These are phyloP conservation scores for Peromyscus polionotus DNA, from an alignment of 2,113 vertebrate genomes.

Conservation along the genomic window DNA sequence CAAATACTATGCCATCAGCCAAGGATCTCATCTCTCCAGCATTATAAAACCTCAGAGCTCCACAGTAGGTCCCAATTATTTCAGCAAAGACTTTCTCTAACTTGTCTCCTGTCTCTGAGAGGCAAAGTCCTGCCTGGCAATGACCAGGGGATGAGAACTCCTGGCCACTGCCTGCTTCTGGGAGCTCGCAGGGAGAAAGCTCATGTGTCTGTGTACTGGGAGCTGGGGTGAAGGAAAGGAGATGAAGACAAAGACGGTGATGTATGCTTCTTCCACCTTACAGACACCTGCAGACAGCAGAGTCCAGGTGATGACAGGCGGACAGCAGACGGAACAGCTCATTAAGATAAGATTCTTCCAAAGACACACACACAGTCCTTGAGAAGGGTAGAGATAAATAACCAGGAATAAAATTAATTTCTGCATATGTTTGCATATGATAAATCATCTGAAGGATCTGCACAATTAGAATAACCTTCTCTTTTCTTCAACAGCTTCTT, in stretches of 20 bases:
- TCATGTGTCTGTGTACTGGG: not conserved
- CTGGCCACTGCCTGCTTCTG: not conserved
- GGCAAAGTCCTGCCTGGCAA: not conserved
- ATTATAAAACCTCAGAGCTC: constrained; percentile 70
- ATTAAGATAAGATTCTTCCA: constrained; percentile 53
- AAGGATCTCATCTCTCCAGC: constrained; percentile 79
- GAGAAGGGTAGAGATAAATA: constrained; percentile 61
- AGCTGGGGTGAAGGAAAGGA: not conserved
- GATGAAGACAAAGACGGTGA: constrained; percentile 2
- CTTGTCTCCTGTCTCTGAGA: constrained; percentile 42
- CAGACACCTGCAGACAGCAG: not conserved
- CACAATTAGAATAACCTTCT: constrained; percentile 69
- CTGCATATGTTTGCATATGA: constrained; percentile 24
- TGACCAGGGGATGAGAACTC: constrained; percentile 31
- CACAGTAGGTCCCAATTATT: constrained; percentile 79
- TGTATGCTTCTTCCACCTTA: constrained; percentile 1
- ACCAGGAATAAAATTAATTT: constrained; percentile 48
- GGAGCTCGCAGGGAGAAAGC: not conserved
- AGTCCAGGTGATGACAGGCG: not conserved
- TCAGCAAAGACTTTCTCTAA: constrained; percentile 57
- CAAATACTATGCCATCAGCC: constrained; percentile 71
- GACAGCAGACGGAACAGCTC: constrained; percentile 56
- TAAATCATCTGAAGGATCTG: constrained; percentile 62
- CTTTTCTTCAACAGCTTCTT: constrained; percentile 60
- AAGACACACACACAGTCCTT: constrained; percentile 44